These are phyloP conservation scores for Ceratosolen solmsi DNA, from an alignment of 1,140 invertebrate genomes.

Conservation along the genomic window DNA sequence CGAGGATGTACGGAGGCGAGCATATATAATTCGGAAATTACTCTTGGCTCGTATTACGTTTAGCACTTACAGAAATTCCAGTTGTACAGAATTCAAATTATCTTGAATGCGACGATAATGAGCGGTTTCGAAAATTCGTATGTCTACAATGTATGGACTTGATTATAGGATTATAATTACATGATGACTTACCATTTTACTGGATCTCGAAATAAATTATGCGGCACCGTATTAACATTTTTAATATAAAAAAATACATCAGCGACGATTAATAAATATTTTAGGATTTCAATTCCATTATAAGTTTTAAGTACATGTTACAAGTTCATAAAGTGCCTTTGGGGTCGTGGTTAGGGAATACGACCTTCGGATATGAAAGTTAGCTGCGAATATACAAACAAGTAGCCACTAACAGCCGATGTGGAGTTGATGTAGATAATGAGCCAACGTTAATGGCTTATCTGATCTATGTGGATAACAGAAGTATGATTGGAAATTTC, in stretches of 20 bases:
- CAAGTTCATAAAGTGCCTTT: background rate
- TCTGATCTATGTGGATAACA: background rate
- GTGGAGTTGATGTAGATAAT: background rate
- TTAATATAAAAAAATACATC: too few species aligned
- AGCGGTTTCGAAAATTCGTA: too few species aligned
- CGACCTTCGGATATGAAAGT: background rate
- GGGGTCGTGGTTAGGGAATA: background rate
- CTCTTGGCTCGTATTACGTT: too few species aligned
- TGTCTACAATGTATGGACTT: too few species aligned
- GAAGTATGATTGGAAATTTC: slow-evolving; percentile 3
- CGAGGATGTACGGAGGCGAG: too few species aligned
- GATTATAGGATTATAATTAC: too few species aligned
- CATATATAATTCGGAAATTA: too few species aligned
- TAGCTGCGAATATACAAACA: background rate
- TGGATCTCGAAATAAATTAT: background rate
- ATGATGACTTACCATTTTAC: too few species aligned
- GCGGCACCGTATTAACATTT: too few species aligned
- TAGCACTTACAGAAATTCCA: too few species aligned
- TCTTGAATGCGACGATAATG: too few species aligned
- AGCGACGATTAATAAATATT: too few species aligned
- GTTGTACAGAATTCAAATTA: background rate
- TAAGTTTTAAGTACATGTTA: background rate
- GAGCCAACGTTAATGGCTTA: background rate
- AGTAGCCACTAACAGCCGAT: background rate
- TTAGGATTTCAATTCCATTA: background rate